Conservation (phyloP, 2,797 vertebrate genomes). For the Parambassis ranga region DNA sequence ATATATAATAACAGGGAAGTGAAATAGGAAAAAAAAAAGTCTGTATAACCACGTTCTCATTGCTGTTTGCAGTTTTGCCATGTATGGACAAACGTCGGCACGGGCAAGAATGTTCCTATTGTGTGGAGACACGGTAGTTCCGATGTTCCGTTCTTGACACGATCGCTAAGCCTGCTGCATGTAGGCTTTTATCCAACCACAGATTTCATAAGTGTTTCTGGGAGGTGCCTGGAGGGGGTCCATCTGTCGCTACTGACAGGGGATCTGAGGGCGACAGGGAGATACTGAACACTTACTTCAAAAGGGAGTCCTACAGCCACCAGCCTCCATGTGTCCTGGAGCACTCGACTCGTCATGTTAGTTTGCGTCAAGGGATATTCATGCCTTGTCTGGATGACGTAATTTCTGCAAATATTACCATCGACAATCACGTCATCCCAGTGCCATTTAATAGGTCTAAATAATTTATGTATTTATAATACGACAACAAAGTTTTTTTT, state of each 20-base stretch:
- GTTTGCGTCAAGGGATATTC: neutral
- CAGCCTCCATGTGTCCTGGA: neutral
- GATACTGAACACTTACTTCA: constrained; percentile 1
- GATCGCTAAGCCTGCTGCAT: too few species aligned
- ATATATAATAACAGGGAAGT: too few species aligned
- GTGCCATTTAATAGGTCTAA: neutral
- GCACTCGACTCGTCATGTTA: neutral
- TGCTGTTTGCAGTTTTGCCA: too few species aligned
- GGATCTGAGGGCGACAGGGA: neutral
- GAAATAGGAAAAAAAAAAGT: too few species aligned
- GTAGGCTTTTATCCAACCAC: neutral
- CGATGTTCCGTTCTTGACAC: too few species aligned
- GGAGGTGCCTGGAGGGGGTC: neutral
- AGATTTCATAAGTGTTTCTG: neutral
- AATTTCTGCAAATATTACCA: neutral
- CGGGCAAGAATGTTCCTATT: too few species aligned
- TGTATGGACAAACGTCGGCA: too few species aligned
- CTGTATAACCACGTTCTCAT: too few species aligned
- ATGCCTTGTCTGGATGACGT: neutral
- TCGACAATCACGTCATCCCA: neutral
- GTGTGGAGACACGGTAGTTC: too few species aligned
- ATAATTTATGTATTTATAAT: too few species aligned
- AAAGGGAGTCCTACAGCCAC: neutral
- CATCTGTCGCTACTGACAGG: neutral
- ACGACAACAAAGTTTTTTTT: too few species aligned